Conservation (phyloP, 2,888 invertebrate species). For the Itoplectis maculator region DNA sequence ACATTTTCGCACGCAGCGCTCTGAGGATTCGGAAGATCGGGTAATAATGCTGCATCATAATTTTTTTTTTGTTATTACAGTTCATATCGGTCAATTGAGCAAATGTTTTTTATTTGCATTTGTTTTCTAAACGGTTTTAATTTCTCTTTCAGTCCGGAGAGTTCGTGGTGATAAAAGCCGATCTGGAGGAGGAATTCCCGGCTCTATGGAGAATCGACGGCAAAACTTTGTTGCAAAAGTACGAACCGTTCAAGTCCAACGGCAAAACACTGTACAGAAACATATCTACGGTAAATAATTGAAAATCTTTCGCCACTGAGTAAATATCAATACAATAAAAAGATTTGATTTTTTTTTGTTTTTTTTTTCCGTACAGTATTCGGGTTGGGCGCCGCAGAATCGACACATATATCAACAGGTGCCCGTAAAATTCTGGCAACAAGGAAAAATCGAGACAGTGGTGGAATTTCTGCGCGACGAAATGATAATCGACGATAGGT, state of each 20-base stretch:
- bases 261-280: slow-evolving; percentile 93
- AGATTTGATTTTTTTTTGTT: slow-evolving; percentile 71
- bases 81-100: background rate
- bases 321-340: slow-evolving; percentile 13
- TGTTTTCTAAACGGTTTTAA: slow-evolving; percentile 31
- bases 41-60: slow-evolving; percentile 72
- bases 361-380: slow-evolving; percentile 88
- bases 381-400: slow-evolving; percentile 93
- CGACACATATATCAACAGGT: slow-evolving; percentile 93
- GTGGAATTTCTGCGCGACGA: slow-evolving; percentile 93
- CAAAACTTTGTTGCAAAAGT: slow-evolving; percentile 92
- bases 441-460: slow-evolving; percentile 91
- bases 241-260: slow-evolving; percentile 92
- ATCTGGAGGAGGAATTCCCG: slow-evolving; percentile 93
- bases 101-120: slow-evolving; percentile 17
- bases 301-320: background rate
- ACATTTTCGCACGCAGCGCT: slow-evolving; percentile 76
- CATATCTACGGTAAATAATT: slow-evolving; percentile 92
- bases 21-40: slow-evolving; percentile 77
- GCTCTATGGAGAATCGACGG: slow-evolving; percentile 97
- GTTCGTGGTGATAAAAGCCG: slow-evolving; percentile 94
- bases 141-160: slow-evolving; percentile 90
- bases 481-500: slow-evolving; percentile 88
- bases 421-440: slow-evolving; percentile 90
- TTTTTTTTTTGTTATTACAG: slow-evolving; percentile 10